A percentile compares a stretch with the other conserved stretches of the same genome.
These are phyloP conservation scores for Scrobipalpa costella DNA, from an alignment of 2,888 invertebrate genomes.

Conservation along the genomic window DNA sequence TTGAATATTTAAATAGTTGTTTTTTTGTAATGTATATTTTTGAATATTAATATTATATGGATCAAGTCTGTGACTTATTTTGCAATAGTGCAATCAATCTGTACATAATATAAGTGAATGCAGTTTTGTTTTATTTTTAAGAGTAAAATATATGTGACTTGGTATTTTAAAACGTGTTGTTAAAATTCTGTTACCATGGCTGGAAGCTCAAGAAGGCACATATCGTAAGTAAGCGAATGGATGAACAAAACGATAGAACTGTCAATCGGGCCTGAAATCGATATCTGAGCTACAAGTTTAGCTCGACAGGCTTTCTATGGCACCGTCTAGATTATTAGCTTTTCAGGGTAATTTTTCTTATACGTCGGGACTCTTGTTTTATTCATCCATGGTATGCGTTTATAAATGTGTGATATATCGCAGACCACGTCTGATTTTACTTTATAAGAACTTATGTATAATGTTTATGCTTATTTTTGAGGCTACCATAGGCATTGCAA, in stretches of 20 bases:
- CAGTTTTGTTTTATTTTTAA: conserved; percentile 52
- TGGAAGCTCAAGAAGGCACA: conserved; percentile 73
- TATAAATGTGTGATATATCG: conserved; percentile 51
- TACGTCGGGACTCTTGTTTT: not conserved
- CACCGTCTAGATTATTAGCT: not conserved
- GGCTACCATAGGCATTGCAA: conserved; percentile 48
- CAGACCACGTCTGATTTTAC: conserved; percentile 44
- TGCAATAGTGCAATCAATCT: conserved; percentile 58
- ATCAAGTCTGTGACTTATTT: conserved; percentile 44
- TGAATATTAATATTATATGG: conserved; percentile 36
- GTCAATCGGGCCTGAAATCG: not conserved
- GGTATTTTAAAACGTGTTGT: conserved; percentile 43
- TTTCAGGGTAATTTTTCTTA: conserved; percentile 19
- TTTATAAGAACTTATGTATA: conserved; percentile 43
- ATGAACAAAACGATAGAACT: not conserved
- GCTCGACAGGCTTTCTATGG: no score
- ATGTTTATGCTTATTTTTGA: conserved; percentile 36
- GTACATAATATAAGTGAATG: conserved; percentile 49
- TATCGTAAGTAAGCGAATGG: conserved; percentile 57
- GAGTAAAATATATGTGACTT: conserved; percentile 41
- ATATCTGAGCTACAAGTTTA: not conserved
- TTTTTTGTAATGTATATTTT: conserved; percentile 48
- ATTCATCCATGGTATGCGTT: not conserved
- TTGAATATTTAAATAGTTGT: no score
- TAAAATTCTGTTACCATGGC: conserved; percentile 68